These are phyloP conservation scores for Argyrosomus japonicus DNA, from an alignment of 2,113 vertebrate species.

Conservation along the genomic window DNA sequence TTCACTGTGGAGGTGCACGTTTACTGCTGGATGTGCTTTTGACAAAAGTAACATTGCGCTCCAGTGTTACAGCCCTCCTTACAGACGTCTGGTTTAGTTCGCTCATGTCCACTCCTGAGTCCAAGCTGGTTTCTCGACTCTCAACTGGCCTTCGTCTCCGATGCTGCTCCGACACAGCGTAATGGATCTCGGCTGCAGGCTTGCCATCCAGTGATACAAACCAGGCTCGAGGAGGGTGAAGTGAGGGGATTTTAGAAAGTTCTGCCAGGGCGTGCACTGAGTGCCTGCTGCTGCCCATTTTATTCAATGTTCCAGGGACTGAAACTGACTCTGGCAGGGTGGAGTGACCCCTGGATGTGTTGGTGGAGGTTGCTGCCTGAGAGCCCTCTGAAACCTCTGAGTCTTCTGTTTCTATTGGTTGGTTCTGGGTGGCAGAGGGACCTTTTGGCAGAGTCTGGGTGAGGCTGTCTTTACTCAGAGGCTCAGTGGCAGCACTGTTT, in stretches of 20 bases:
- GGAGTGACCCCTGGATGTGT: slow-evolving; percentile 82
- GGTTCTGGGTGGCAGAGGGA: slow-evolving; percentile 76
- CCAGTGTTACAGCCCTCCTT: slow-evolving; percentile 78
- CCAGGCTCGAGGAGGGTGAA: slow-evolving; percentile 90
- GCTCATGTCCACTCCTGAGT: slow-evolving; percentile 95
- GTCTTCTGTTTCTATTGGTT: slow-evolving; percentile 74
- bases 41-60: slow-evolving; percentile 90
- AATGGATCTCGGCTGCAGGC: slow-evolving; percentile 90
- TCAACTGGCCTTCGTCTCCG: slow-evolving; percentile 86
- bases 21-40: slow-evolving; percentile 86
- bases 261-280: slow-evolving; percentile 86
- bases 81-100: slow-evolving; percentile 82
- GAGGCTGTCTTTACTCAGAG: slow-evolving; percentile 79
- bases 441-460: slow-evolving; percentile 84
- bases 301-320: slow-evolving; percentile 89
- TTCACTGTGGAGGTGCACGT: slow-evolving; percentile 51
- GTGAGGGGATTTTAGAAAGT: slow-evolving; percentile 86
- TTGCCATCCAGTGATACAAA: slow-evolving; percentile 94
- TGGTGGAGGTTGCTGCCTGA: slow-evolving; percentile 73
- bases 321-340: slow-evolving; percentile 90
- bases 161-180: slow-evolving; percentile 89
- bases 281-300: slow-evolving; percentile 81
- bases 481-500: slow-evolving; percentile 68
- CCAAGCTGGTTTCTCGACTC: slow-evolving; percentile 92
- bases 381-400: slow-evolving; percentile 72